Percentiles rank a stretch among this genome's conserved stretches.
Conservation (phyloP, 2,113 vertebrate genomes). For the Alosa alosa region DNA sequence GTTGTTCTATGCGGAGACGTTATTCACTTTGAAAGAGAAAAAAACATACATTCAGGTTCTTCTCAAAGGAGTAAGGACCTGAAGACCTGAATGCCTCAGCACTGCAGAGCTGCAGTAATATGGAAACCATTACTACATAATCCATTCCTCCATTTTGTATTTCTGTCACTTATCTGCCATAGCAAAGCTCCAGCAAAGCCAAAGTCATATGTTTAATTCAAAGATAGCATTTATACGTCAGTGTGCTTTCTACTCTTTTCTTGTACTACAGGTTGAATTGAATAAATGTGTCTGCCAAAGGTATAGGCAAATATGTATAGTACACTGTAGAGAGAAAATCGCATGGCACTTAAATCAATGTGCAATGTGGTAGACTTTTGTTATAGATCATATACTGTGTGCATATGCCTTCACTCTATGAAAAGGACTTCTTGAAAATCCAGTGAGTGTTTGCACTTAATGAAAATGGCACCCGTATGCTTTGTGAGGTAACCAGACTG, state of each 20-base stretch:
- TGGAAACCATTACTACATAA: background rate
- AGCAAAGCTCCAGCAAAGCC: background rate
- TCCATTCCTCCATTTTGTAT: background rate
- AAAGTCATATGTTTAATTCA: background rate
- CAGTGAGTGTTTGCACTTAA: too few species aligned
- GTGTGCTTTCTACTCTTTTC: background rate
- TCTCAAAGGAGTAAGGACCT: background rate
- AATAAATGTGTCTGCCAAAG: too few species aligned
- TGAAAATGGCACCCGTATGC: too few species aligned
- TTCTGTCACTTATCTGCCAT: background rate
- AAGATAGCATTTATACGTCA: background rate
- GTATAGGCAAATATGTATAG: too few species aligned
- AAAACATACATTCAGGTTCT: background rate
- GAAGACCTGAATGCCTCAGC: background rate
- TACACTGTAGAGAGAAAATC: too few species aligned
- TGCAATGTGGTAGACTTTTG: too few species aligned
- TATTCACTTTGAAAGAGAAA: background rate
- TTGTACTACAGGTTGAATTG: background rate
- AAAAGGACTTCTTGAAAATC: too few species aligned
- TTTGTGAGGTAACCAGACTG: too few species aligned
- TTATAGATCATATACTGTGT: too few species aligned
- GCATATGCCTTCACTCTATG: too few species aligned
- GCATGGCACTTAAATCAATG: too few species aligned
- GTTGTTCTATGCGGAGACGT: background rate
- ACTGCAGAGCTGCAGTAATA: background rate